Evolutionary conservation across 2,797 vertebrate genomes (phyloP).

Genomic region (Melanotaenia parkinsoni): DNA sequence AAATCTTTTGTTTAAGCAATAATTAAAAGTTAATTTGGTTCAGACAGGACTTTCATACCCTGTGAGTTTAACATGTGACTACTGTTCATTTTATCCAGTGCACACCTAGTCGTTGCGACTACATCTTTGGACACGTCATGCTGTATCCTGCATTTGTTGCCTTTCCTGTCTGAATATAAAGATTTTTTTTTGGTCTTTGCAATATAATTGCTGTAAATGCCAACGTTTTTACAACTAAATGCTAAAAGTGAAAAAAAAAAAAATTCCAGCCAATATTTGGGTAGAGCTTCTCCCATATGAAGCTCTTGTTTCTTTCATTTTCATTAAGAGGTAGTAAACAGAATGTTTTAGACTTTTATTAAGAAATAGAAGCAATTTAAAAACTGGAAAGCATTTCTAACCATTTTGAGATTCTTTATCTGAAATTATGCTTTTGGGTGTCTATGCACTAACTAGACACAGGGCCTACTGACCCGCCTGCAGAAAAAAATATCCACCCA

Average conservation of each 20-base stretch:
- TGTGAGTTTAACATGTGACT: slow-evolving; percentile 35
- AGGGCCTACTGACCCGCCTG: neutral
- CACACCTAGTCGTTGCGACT: slow-evolving; percentile 31
- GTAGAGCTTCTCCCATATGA: neutral
- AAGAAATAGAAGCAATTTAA: neutral
- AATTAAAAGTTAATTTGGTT: slow-evolving; percentile 46
- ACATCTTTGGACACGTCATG: slow-evolving; percentile 32
- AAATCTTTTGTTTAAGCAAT: slow-evolving; percentile 70
- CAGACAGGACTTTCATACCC: slow-evolving; percentile 34
- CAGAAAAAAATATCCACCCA: neutral
- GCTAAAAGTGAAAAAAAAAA: neutral
- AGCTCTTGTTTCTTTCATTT: neutral
- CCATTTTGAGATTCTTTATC: neutral
- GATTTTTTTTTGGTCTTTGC: neutral
- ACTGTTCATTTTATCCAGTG: slow-evolving; percentile 48
- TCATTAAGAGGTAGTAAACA: neutral
- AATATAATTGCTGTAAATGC: neutral
- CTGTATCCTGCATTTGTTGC: slow-evolving; percentile 60
- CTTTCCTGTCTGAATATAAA: slow-evolving; percentile 75
- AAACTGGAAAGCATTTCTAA: neutral
- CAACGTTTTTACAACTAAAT: neutral
- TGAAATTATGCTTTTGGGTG: neutral
- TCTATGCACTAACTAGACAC: neutral
- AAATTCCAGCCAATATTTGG: neutral
- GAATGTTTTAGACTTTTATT: neutral